phyloP scores from a whole-genome alignment of 2,113 vertebrate species.

The Anolis carolinensis region DNA sequence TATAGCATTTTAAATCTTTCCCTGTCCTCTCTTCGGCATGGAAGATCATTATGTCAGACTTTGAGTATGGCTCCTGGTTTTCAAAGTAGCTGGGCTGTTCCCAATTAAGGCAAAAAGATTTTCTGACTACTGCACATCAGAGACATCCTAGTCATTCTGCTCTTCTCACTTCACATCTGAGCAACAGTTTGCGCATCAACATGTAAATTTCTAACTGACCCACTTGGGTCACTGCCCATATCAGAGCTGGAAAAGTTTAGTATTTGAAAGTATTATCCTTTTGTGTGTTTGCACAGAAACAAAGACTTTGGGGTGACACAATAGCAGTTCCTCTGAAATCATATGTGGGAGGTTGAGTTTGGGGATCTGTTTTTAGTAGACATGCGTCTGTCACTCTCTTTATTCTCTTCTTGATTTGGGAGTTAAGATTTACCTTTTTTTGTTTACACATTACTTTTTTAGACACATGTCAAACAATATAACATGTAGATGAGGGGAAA shows the following conservation, averaged over 20 bases:
- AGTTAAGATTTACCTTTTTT: background rate
- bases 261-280: background rate
- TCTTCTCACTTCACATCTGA: conserved; percentile 10
- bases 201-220: background rate
- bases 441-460: background rate
- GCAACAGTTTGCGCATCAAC: background rate
- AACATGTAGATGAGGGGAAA: background rate
- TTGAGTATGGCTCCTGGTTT: conserved; percentile 42
- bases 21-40: conserved; percentile 48
- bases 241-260: background rate
- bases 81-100: conserved; percentile 49
- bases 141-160: background rate
- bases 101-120: conserved; percentile 1
- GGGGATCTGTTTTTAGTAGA: background rate
- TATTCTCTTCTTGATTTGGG: background rate
- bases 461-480: background rate
- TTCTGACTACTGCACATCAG: conserved; percentile 32
- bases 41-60: conserved; percentile 53
- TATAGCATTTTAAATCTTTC: conserved; percentile 70
- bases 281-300: background rate
- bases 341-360: background rate
- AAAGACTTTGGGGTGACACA: background rate
- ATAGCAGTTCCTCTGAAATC: background rate
- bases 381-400: background rate
- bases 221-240: background rate